Base-by-base conservation (phyloP, 2,888 invertebrate species). In the Phragmatobia fuliginosa region DNA sequence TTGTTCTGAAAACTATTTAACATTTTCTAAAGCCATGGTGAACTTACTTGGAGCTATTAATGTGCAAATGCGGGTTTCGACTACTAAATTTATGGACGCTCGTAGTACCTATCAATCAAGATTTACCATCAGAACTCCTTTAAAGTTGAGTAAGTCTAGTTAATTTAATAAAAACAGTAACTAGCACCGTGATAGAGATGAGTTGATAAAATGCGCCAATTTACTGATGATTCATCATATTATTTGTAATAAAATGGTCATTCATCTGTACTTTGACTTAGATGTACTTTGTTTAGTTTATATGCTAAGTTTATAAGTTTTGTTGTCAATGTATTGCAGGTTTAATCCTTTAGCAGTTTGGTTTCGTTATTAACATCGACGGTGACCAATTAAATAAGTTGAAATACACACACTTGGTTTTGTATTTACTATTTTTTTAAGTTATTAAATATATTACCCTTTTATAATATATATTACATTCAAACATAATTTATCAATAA, bases 51-150 rank as follows among this genome's bases (percentile, higher is more conserved):
- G 83, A 80, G 75, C 84, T 80, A 90, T 88, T 86, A 88, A 88
- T 88, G 87, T 90, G 90, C 82, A 91, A 92, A 91, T 91, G 83
- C 87, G 86, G 88, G 86, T 88, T 88, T 87, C 79, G 77, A 81
- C 79, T 49, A 82, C 83, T 83, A 87, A 91, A 93, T 92, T 91
- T 90, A 92, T 92, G 88, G 88, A 85, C 82, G 80, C 84, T 85
- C 87, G 91, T 88, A 87, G 87, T 81, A 86, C 88, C 91, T 88
- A 93, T 93, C 92, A 92, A 93, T 93, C 93, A 93, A 91, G 92
- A 92, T 92, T 92, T 91, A 87, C 86, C 87, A 85, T 88, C 87
- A 85, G 86, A 88, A 87, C 85, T 87, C 87, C 85, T 81, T 83
- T 85, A 85, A 77, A 90, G 86, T 89, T 87, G 85, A 85, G 84